A percentile compares a stretch with the other conserved stretches of the same genome.
Conservation (phyloP, 2,113 vertebrate genomes). For the Pomatostomus ruficeps region DNA sequence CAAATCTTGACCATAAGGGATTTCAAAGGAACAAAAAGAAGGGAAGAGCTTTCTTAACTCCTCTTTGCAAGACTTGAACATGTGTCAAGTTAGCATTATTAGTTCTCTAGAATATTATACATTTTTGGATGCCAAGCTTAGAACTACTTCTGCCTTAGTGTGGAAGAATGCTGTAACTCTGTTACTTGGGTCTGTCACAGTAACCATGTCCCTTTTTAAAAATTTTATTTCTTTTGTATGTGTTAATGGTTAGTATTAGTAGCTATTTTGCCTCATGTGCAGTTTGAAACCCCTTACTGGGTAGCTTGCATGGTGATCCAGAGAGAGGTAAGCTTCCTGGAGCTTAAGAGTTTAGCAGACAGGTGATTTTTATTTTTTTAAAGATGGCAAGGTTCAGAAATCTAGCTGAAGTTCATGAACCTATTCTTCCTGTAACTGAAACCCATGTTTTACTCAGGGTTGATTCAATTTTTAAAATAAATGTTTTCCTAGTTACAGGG, state of each 20-base stretch:
- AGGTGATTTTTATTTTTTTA: not conserved
- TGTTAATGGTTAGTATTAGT: not conserved
- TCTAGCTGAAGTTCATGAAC: conserved; percentile 55
- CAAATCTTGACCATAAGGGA: not conserved
- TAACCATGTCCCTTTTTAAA: not conserved
- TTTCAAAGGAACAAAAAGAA: not conserved
- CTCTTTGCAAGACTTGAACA: not conserved
- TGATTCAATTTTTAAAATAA: conserved; percentile 65
- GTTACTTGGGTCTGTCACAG: not conserved
- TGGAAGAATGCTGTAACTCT: not conserved
- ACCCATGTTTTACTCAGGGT: conserved; percentile 51
- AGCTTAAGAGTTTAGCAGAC: not conserved
- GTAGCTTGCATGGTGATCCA: not conserved
- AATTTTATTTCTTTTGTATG: not conserved
- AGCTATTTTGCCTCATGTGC: not conserved
- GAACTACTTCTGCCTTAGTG: not conserved
- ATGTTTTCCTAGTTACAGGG: conserved; percentile 41
- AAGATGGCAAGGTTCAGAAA: conserved; percentile 33
- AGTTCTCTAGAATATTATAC: not conserved
- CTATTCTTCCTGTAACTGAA: conserved; percentile 57
- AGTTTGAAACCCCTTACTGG: not conserved
- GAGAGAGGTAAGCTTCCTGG: not conserved
- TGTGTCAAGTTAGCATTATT: not conserved
- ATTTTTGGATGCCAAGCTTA: not conserved
- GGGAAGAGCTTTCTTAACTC: not conserved